Conservation (phyloP, 1,140 invertebrate genomes). For the Drosophila sturtevanti region DNA sequence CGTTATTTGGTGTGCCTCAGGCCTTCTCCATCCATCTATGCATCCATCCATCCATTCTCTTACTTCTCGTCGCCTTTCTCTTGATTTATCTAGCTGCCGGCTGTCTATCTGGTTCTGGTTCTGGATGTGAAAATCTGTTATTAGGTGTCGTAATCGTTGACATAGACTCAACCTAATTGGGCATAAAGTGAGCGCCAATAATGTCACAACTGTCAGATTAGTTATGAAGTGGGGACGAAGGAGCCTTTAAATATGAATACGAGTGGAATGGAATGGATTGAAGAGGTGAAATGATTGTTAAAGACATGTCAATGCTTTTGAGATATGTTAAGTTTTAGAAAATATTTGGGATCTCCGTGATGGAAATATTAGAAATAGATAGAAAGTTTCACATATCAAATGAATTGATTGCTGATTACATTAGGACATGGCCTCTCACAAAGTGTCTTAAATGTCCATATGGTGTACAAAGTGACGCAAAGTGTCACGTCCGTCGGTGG, state of each 20-base stretch:
- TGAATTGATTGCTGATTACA: no score
- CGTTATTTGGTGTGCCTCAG: conserved; percentile 9
- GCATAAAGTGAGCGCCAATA: conserved; percentile 73
- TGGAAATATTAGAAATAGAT: neutral
- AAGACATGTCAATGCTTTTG: conserved; percentile 8
- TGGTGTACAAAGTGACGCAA: no score
- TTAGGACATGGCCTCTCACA: no score
- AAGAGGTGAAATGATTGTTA: conserved; percentile 14
- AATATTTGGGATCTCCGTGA: neutral
- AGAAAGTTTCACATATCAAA: neutral
- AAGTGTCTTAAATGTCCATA: no score
- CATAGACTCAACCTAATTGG: conserved; percentile 76
- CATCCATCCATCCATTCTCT: conserved; percentile 1
- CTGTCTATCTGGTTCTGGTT: conserved; percentile 39
- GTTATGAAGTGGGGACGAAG: conserved; percentile 23
- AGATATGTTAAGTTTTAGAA: no score
- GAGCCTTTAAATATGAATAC: conserved; percentile 10
- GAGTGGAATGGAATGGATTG: conserved; percentile 5
- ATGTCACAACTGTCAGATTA: conserved; percentile 75
- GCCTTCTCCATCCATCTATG: conserved; percentile 6
- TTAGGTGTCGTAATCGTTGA: conserved; percentile 77
- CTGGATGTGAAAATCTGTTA: conserved; percentile 29
- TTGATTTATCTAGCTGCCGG: conserved; percentile 30
- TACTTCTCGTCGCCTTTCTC: conserved; percentile 13
- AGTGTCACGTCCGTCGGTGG: neutral